These are phyloP conservation scores for Dinoponera quadriceps DNA, from an alignment of 1,140 invertebrate species.

Conservation along the genomic window DNA sequence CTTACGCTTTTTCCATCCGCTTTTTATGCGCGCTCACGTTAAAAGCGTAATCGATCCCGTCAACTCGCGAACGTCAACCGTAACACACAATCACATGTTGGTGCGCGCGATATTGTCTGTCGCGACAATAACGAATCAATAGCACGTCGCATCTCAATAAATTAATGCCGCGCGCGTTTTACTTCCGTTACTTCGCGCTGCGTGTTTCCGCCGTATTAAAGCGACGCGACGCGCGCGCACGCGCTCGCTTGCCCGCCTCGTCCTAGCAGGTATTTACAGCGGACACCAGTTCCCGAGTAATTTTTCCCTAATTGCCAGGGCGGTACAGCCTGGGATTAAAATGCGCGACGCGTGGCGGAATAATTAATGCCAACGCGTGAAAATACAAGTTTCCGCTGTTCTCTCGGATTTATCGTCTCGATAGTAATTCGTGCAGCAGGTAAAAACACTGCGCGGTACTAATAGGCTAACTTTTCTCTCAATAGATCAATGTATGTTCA, in stretches of 20 bases:
- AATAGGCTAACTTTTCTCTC: neutral
- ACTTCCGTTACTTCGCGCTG: slow-evolving; percentile 11
- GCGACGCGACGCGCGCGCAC: neutral
- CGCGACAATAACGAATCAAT: slow-evolving; percentile 47
- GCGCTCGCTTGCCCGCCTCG: too few relatives aligned
- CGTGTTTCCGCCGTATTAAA: slow-evolving; percentile 9
- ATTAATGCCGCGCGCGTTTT: slow-evolving; percentile 35
- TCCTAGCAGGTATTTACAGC: slow-evolving; percentile 44
- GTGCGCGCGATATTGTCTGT: slow-evolving; percentile 17
- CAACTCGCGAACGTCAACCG: too few relatives aligned
- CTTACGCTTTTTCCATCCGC: too few relatives aligned
- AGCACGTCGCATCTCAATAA: slow-evolving; percentile 38
- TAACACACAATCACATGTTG: slow-evolving; percentile 11
- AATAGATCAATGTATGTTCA: too few relatives aligned
- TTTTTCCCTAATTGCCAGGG: slow-evolving; percentile 49
- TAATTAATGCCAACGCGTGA: slow-evolving; percentile 39
- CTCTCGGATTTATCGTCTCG: neutral
- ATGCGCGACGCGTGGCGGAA: slow-evolving; percentile 28
- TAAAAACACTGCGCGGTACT: neutral
- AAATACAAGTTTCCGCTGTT: slow-evolving; percentile 27
- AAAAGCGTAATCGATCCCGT: slow-evolving; percentile 40
- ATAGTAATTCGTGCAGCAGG: slow-evolving; percentile 7
- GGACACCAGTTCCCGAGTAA: slow-evolving; percentile 34
- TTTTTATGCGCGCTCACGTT: neutral
- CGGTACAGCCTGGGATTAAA: slow-evolving; percentile 35